Evolutionary conservation across 2,888 invertebrate species (phyloP).

Genomic region (Rutpela maculata): DNA sequence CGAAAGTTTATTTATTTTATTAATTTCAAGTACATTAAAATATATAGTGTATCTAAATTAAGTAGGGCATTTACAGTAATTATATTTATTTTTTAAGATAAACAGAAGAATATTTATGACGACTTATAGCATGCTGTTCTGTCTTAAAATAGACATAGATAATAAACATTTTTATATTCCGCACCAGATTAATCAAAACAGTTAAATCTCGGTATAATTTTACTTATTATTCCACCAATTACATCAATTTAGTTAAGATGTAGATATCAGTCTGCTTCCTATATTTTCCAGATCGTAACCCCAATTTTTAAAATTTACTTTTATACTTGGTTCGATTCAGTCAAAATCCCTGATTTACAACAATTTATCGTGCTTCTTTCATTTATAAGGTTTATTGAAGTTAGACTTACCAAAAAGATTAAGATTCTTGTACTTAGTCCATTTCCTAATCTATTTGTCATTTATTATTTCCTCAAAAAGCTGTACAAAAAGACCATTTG

Average conservation of each 20-base stretch:
- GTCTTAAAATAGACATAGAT: conserved; percentile 4
- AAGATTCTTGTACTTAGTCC: no score
- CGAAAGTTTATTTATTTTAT: not conserved
- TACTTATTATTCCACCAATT: not conserved
- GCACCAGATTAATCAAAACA: not conserved
- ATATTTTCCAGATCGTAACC: no score
- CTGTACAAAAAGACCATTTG: no score
- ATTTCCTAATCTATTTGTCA: no score
- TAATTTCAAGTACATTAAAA: not conserved
- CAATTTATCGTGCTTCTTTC: no score
- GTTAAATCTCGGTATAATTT: not conserved
- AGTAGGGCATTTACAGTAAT: not conserved
- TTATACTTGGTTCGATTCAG: no score
- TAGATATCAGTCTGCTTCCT: no score
- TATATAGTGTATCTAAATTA: not conserved
- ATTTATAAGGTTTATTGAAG: no score
- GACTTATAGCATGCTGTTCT: not conserved
- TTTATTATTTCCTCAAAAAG: no score
- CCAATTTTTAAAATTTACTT: no score
- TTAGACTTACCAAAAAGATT: no score
- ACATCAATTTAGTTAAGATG: not conserved
- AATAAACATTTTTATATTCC: not conserved
- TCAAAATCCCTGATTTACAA: no score
- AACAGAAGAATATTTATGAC: not conserved
- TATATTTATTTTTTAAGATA: conserved; percentile 3